Evolutionary conservation across 2,113 vertebrate species (phyloP).

Genomic region (Malurus alboscapulatus): DNA sequence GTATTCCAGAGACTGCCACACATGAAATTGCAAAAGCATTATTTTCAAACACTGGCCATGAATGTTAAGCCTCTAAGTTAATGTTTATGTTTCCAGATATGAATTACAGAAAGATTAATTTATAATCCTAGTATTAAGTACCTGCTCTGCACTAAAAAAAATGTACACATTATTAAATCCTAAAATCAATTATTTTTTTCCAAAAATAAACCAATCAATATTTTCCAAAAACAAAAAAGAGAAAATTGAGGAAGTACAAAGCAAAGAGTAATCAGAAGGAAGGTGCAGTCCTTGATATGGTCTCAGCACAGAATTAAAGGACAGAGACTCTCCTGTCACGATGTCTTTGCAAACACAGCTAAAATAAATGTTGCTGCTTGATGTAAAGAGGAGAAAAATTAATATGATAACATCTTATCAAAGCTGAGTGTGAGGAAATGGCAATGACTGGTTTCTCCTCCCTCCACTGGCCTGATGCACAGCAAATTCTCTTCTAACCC

Average conservation of each 20-base stretch:
- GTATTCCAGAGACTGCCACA: neutral
- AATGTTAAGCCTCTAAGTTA: neutral
- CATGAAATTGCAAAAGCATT: neutral
- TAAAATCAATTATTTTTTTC: neutral
- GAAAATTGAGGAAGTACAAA: rapidly evolving
- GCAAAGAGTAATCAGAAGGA: neutral
- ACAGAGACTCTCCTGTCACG: neutral
- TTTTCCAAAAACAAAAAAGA: neutral
- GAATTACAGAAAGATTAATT: neutral
- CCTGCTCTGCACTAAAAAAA: neutral
- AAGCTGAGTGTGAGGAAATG: neutral
- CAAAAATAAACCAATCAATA: neutral
- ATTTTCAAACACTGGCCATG: neutral
- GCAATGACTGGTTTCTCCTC: neutral
- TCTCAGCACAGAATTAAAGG: neutral
- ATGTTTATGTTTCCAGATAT: neutral
- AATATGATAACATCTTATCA: neutral
- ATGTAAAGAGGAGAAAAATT: neutral
- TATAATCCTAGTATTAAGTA: neutral
- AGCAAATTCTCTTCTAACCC: neutral
- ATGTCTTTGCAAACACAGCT: neutral
- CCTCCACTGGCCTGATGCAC: neutral
- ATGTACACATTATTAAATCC: neutral
- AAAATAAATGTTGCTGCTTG: neutral
- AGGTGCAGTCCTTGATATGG: neutral